A percentile compares a stretch with the other conserved stretches of the same genome.
Conservation (phyloP, 2,113 vertebrate genomes). For the Empidonax alnorum region DNA sequence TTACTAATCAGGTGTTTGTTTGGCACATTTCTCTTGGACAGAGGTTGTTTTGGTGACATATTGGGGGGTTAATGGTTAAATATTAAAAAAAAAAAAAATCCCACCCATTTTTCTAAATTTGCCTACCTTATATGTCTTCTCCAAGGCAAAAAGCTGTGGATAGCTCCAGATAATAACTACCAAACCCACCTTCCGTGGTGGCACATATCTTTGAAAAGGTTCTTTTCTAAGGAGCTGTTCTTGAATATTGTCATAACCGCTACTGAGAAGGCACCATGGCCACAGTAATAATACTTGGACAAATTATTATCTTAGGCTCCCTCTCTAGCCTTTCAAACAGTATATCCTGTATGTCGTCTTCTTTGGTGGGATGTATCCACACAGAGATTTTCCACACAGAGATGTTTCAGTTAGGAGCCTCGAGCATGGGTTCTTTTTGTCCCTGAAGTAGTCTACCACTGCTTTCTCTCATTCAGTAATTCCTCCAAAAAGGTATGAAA, state of each 20-base stretch:
- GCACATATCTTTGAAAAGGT: background rate
- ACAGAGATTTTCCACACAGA: background rate
- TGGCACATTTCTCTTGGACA: background rate
- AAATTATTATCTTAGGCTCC: background rate
- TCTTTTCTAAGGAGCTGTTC: background rate
- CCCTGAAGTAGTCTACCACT: background rate
- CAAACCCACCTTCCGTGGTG: background rate
- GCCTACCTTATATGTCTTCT: background rate
- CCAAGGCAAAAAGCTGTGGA: background rate
- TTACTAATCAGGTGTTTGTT: background rate
- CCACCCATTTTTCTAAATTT: background rate
- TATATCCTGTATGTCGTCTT: background rate
- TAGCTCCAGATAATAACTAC: background rate
- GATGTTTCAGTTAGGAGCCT: background rate
- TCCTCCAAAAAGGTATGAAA: background rate
- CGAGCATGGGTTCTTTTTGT: background rate
- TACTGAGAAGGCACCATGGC: accelerated
- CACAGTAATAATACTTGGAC: background rate
- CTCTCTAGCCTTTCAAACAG: background rate
- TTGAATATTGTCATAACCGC: background rate
- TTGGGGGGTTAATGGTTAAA: background rate
- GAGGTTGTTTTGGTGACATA: background rate
- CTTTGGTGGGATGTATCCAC: accelerated
- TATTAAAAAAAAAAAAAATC: background rate
- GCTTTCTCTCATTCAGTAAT: background rate